Percentiles rank a stretch among this genome's conserved stretches.
Evolutionary conservation across 2,888 invertebrate genomes (phyloP).

Genomic region (Heteromurus nitidus): DNA sequence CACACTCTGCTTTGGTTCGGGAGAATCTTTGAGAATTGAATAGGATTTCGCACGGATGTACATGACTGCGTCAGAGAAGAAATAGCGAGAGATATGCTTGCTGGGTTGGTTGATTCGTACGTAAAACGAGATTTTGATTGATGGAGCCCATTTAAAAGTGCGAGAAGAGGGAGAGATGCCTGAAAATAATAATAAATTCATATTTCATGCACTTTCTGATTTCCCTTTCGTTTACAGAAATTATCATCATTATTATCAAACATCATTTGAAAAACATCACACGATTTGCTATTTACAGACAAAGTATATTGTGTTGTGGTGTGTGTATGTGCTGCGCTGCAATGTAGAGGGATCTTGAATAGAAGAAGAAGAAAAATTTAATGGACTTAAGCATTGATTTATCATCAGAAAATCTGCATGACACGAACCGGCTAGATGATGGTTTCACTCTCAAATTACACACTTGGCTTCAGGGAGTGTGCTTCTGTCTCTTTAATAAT

Average conservation of each 20-base stretch:
- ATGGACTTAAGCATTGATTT: slow-evolving; percentile 56
- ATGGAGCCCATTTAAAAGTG: slow-evolving; percentile 53
- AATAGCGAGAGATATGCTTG: slow-evolving; percentile 10
- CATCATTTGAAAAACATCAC: slow-evolving; percentile 28
- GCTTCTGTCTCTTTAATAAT: slow-evolving; percentile 34
- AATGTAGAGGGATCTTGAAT: slow-evolving; percentile 24
- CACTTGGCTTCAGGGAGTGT: neutral
- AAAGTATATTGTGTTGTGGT: slow-evolving; percentile 11
- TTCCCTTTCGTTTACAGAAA: slow-evolving; percentile 56
- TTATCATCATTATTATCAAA: slow-evolving; percentile 36
- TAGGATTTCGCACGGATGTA: too few relatives aligned
- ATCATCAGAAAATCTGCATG: slow-evolving; percentile 38
- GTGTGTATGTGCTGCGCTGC: neutral
- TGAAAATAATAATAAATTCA: slow-evolving; percentile 41
- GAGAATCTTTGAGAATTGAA: too few relatives aligned
- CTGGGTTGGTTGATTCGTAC: slow-evolving; percentile 31
- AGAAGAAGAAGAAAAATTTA: slow-evolving; percentile 51
- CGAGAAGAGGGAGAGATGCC: slow-evolving; percentile 35
- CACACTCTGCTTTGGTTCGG: too few relatives aligned
- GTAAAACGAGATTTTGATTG: slow-evolving; percentile 63
- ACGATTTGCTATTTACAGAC: slow-evolving; percentile 30
- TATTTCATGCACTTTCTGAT: slow-evolving; percentile 64
- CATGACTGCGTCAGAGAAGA: too few relatives aligned
- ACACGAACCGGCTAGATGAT: slow-evolving; percentile 38
- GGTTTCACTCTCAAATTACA: slow-evolving; percentile 36